Evolutionary conservation across 92 coral and sea anemone genomes (phyloP), one percentile per base, ranked within the genome.

Genomic region (Heliopora coerulea): DNA sequence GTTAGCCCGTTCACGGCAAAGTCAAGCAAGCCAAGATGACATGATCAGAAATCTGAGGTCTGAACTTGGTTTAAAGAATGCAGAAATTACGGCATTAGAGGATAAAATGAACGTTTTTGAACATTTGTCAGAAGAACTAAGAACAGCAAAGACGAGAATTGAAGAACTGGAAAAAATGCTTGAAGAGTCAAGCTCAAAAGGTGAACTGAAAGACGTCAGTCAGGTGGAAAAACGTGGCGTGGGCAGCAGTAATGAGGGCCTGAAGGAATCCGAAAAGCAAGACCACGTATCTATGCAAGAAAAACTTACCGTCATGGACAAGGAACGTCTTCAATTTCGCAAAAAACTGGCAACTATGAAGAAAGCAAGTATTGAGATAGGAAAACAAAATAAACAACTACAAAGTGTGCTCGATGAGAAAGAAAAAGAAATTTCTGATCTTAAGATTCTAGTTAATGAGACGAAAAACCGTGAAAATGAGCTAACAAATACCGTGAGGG

Each of bases 401-500:
- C 77, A 70, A 54, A 54, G n/a, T 24, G 30, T 33, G 11, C 49
- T 70, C 0, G 39, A 35, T 19, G 29, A 70, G 63, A 70, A 70
- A 54, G 77, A 70, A 3, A 52, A 54, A 13, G 77, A 52, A 31
- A 3, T 52, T 2, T 57, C 30, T 34, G 42, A 54, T 0, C 46
- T 70, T 0, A 20, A 10, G 9, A 64, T 87, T 25, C 87, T 83
- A 65, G 69, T 86, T 42, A 83, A 79, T 20, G 79, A 79, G 17
- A 78, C 84, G 84, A 88, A 81, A 80, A 89, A 87, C 57, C 85
- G 85, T 39, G 88, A 91, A 3, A 84, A 87, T 41, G 73, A 78
- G 7, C 64, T 92, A 14, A 88, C 85, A 79, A 87, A 85, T 62
- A 74, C 86, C 0, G 69, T 68, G 42, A 93, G 89, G 32, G 54